Conservation (phyloP, 2,113 vertebrate species). For the Psephotus haematonotus region DNA sequence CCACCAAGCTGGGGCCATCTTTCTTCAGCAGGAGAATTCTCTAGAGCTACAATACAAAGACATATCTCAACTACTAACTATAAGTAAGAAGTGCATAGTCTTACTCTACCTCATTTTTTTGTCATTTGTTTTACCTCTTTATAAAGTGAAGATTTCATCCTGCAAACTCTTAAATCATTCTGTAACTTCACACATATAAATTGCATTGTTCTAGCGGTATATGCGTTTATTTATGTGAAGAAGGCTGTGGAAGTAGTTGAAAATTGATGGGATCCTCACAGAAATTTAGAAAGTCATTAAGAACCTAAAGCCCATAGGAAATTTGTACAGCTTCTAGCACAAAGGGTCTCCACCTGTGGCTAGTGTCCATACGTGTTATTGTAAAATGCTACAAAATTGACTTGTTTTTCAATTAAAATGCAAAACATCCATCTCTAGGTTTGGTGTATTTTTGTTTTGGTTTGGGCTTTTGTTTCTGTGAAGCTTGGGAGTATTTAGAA, state of each 20-base stretch:
- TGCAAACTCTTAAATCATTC: not conserved
- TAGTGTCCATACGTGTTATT: not conserved
- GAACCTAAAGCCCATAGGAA: not conserved
- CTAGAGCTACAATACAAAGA: not conserved
- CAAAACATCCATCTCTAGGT: not conserved
- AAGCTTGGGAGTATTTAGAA: not conserved
- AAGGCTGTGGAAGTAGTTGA: not conserved
- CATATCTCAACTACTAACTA: not conserved
- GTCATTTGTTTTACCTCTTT: not conserved
- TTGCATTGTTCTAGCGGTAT: not conserved
- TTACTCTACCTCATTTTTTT: not conserved
- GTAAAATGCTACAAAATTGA: not conserved
- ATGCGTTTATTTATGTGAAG: not conserved
- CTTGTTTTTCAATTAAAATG: not conserved
- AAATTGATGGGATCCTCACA: not conserved
- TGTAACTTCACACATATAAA: not conserved
- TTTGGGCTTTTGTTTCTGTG: not conserved
- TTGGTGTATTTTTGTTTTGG: accelerated
- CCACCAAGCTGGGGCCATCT: not conserved
- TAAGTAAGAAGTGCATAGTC: not conserved
- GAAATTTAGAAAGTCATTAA: not conserved
- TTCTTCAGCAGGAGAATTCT: not conserved
- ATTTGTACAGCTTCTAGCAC: not conserved
- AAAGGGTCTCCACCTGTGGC: not conserved
- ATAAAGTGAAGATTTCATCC: not conserved